phyloP scores from a whole-genome alignment of 2,888 invertebrate genomes.

The Leucania comma region DNA sequence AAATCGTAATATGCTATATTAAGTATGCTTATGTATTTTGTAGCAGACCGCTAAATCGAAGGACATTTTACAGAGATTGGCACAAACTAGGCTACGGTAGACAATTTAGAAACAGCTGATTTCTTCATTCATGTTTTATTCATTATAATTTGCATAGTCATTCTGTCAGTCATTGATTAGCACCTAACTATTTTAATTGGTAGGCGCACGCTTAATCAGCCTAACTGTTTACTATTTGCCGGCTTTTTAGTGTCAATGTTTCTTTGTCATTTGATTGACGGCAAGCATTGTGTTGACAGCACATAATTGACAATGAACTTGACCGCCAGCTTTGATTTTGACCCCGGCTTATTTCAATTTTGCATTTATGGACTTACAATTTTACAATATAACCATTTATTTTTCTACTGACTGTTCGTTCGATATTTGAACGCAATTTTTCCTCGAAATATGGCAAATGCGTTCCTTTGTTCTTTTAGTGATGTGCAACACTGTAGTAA shows the following conservation, averaged over 20 bases:
- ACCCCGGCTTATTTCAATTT: constrained; percentile 17
- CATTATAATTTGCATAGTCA: constrained; percentile 64
- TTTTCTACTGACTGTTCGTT: not conserved
- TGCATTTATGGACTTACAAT: not conserved
- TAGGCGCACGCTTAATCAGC: constrained; percentile 29
- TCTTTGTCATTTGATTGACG: constrained; percentile 24
- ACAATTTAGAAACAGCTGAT: constrained; percentile 71
- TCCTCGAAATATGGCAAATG: not conserved
- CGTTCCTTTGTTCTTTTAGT: constrained; percentile 27
- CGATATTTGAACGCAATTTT: constrained; percentile 16
- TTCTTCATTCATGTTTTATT: constrained; percentile 68
- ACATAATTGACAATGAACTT: constrained; percentile 43
- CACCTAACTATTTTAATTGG: constrained; percentile 47
- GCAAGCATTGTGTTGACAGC: constrained; percentile 36
- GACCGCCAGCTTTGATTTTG: constrained; percentile 44
- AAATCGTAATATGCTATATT: constrained; percentile 79
- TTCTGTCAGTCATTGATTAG: constrained; percentile 55
- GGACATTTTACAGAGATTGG: constrained; percentile 74
- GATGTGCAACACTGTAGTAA: constrained; percentile 35
- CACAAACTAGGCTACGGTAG: constrained; percentile 54
- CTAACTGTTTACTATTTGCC: constrained; percentile 39
- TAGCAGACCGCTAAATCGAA: constrained; percentile 77
- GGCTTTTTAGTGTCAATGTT: constrained; percentile 38
- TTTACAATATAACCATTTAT: not conserved
- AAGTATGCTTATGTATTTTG: constrained; percentile 61